These are phyloP conservation scores for Clarias macrocephalus DNA, from an alignment of 2,113 vertebrate genomes.

Conservation along the genomic window DNA sequence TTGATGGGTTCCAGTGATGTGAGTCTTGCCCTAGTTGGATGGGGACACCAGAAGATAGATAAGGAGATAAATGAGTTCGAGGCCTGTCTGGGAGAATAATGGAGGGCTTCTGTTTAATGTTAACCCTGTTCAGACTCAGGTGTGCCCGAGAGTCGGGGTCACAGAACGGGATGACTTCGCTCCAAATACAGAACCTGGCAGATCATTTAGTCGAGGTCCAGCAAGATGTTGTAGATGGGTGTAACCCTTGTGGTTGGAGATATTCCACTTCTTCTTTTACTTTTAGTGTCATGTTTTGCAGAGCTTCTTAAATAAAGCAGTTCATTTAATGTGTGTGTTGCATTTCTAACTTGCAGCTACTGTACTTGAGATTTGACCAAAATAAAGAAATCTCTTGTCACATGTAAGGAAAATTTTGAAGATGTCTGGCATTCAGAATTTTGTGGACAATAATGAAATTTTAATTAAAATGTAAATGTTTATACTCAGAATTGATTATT, in stretches of 20 bases:
- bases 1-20: conserved; percentile 56
- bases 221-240: background rate
- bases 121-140: conserved; percentile 13
- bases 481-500: background rate
- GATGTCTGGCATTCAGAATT: background rate
- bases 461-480: background rate
- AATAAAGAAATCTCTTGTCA: background rate
- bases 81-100: conserved; percentile 45
- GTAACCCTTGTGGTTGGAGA: background rate
- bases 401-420: background rate
- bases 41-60: conserved; percentile 47
- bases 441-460: background rate
- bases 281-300: background rate
- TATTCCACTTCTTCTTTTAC: background rate
- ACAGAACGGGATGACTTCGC: conserved; percentile 27
- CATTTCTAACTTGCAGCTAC: background rate
- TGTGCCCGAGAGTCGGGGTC: conserved; percentile 34
- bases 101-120: conserved; percentile 28
- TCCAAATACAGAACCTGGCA: background rate
- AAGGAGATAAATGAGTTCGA: conserved; percentile 41
- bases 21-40: conserved; percentile 35
- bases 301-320: background rate
- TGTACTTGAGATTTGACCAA: background rate
- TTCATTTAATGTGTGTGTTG: background rate
- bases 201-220: background rate